phyloP scores from a whole-genome alignment of 2,113 vertebrate genomes.

The Agapornis roseicollis region DNA sequence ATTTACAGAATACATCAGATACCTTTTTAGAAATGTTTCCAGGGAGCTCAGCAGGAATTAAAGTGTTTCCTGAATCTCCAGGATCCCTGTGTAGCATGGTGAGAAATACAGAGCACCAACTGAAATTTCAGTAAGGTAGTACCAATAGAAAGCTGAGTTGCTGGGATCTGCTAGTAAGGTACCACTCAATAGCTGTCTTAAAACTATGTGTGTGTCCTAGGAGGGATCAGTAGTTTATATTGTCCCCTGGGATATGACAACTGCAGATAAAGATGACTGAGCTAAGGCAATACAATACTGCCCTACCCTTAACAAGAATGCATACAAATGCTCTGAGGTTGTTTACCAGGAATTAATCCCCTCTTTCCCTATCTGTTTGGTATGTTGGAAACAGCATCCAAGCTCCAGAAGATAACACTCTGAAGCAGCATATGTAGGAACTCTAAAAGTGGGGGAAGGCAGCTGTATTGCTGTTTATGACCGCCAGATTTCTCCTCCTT shows the following conservation, averaged over 20 bases:
- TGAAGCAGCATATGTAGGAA: neutral
- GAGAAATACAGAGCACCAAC: neutral
- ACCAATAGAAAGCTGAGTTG: neutral
- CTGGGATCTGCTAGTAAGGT: neutral
- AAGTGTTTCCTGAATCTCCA: neutral
- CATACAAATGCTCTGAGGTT: slow-evolving; percentile 50
- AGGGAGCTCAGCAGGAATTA: neutral
- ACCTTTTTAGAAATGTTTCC: neutral
- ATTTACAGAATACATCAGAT: neutral
- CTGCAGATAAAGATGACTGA: slow-evolving; percentile 57
- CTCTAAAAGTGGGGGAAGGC: neutral
- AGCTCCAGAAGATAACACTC: slow-evolving; percentile 50
- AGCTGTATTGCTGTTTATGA: neutral
- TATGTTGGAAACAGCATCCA: slow-evolving; percentile 52
- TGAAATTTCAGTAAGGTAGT: neutral
- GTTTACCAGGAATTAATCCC: slow-evolving; percentile 61
- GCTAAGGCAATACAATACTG: slow-evolving; percentile 42
- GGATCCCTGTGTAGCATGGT: neutral
- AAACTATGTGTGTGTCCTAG: slow-evolving; percentile 47
- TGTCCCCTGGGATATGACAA: slow-evolving; percentile 42
- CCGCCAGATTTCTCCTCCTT: neutral
- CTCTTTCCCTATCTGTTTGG: slow-evolving; percentile 47
- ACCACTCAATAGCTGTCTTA: neutral
- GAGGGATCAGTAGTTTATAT: slow-evolving; percentile 29
- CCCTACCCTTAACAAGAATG: slow-evolving; percentile 61